Base-by-base conservation (phyloP, 2,113 vertebrate species). In the Ardeotis arabs region DNA sequence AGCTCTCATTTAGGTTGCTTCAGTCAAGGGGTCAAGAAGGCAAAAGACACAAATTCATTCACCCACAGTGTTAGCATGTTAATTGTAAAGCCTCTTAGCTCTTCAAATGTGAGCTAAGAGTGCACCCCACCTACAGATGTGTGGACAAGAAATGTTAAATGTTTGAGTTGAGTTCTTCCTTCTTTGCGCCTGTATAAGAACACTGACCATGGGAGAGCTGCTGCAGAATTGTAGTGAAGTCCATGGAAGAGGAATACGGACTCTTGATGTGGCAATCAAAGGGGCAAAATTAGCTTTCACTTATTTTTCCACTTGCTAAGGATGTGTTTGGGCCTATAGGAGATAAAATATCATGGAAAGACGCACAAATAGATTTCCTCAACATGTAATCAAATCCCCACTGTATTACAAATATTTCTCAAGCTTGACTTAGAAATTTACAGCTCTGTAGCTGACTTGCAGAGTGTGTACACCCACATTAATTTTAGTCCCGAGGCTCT, bases 341-440 rank as follows among this genome's bases (percentile, higher is more conserved):
- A 91, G 52, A 75, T 11, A 84, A 94, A 92, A 93, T 78, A 83
- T 13, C 7, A 45, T 37, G 22, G 62, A 73, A 91, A 92, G 35
- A 29, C 33, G 72, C 10, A 50, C 2, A 3, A 94, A 95, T 63
- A 70, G 29, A 75, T 83, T 87, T 85, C 33, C 27, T 83, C 66
- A 95, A 75, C 24, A 24, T 62, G 44, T 70, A 86, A 87, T 87
- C 45, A 90, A 86, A 87, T 89, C 16, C 17, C 15, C 15, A 41
- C 73, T 68, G 27, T 47, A 63, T 66, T 66, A 69, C 89, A 95
- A 94, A 85, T 95, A 83, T 91, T 95, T 92, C 77, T 93, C 70
- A 55, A 89, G 17, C 33, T 67, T 95, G 81, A 81, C 68, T 63
- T 66, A 29, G 47, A 91, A 35, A 5, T 85, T 95, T 93, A 67